A percentile compares a stretch with the other conserved stretches of the same genome.
These are phyloP conservation scores for Chrysochloris asiatica DNA, from an alignment of 2,113 vertebrate species.

Conservation along the genomic window DNA sequence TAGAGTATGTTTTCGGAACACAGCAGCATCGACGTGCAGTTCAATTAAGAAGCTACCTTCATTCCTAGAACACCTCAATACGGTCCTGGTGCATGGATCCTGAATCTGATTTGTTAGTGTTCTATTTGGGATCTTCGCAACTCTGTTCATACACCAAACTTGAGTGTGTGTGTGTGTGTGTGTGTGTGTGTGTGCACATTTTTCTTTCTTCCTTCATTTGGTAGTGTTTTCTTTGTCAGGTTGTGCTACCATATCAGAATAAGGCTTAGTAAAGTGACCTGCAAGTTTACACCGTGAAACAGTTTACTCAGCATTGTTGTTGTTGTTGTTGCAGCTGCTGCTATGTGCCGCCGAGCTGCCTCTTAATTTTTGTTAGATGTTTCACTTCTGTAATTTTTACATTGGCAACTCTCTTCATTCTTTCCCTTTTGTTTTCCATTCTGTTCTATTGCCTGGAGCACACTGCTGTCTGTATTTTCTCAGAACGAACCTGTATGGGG, in stretches of 20 bases:
- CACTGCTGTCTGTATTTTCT: not conserved
- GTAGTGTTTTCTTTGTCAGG: not conserved
- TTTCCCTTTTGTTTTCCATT: not conserved
- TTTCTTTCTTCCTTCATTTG: not conserved
- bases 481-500: no score
- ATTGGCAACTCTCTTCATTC: not conserved
- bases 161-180: not conserved
- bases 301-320: no score
- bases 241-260: not conserved
- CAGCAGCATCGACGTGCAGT: not conserved
- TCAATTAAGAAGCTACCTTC: not conserved
- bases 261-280: not conserved
- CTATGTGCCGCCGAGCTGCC: no score
- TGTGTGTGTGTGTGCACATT: not conserved
- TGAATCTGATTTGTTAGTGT: not conserved
- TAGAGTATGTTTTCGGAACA: not conserved
- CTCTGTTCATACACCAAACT: not conserved
- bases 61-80: not conserved
- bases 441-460: not conserved
- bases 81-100: not conserved
- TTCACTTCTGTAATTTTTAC: constrained; percentile 20
- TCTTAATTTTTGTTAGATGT: constrained; percentile 20
- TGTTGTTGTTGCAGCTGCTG: no score
- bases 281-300: not conserved
- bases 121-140: not conserved